Conservation (phyloP, 2,113 vertebrate species). For the Pionites leucogaster region DNA sequence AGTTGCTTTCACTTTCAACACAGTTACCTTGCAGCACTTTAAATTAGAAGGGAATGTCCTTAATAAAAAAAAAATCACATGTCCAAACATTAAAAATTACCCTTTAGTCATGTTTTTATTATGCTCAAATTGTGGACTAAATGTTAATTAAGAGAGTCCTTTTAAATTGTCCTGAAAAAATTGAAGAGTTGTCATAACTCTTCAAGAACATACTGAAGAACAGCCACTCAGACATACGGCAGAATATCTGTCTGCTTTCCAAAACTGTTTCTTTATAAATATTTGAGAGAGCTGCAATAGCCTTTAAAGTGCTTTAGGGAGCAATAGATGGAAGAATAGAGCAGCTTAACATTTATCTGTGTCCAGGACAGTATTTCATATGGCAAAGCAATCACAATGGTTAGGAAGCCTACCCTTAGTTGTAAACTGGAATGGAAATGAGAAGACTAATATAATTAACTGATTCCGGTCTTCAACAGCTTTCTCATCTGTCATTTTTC, state of each 20-base stretch:
- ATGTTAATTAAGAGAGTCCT: neutral
- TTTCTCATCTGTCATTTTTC: neutral
- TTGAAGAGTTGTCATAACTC: neutral
- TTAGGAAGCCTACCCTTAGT: neutral
- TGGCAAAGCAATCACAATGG: neutral
- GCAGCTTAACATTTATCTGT: neutral
- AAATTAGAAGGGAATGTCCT: neutral
- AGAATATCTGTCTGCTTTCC: conserved; percentile 24
- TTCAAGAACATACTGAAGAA: neutral
- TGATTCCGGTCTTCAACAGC: neutral
- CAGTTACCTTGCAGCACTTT: neutral
- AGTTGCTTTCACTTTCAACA: neutral
- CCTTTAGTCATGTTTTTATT: neutral
- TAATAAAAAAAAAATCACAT: neutral
- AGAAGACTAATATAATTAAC: neutral
- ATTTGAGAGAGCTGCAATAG: neutral
- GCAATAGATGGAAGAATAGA: conserved; percentile 2
- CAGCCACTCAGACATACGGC: neutral
- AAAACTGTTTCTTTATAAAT: conserved; percentile 13
- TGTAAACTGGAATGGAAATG: neutral
- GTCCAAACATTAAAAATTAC: neutral
- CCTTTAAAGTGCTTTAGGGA: neutral
- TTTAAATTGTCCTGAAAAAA: neutral
- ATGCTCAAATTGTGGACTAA: neutral
- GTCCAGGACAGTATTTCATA: neutral